Evolutionary conservation across 2,797 vertebrate species (phyloP), one percentile per base, ranked within the genome.

Genomic region (Dromococcyx pavoninus): DNA sequence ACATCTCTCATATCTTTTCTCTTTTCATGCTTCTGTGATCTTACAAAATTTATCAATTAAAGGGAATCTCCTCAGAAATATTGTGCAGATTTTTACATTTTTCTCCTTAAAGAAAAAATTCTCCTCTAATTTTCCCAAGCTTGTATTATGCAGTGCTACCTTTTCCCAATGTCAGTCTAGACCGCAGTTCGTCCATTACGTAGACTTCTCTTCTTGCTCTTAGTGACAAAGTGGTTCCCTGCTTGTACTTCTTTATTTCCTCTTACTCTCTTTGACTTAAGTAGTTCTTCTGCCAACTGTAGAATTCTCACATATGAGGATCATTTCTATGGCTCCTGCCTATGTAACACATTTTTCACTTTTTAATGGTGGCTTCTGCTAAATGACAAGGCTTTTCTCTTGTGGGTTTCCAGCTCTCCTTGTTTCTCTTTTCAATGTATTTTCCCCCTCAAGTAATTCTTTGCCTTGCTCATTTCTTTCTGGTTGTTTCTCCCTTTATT

Each of bases 11-110:
- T 19, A 72, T 44, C 33, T 89, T 84, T 83, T 76, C 37, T 84
- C 32, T 82, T 81, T 77, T 87, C 37, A 83, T 70, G 58, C 78
- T 78, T 70, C 51, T 88, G 21, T 58, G 35, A 72, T 83, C 84
- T 91, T 88, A n/a, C 46, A 60, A 81, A 78, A 76, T 84, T 88
- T 88, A 23, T 67, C 84, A 92, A 78, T 78, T 86, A 79, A 88
- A 88, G 50, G 48, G 56, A 88, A 64, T 13, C 18, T 66, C 35
- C 37, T 81, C 62, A 75, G 61, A 86, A 73, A 64, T 24, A 70
- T 28, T 87, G 44, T 51, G 62, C 41, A 57, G 25, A 53, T 6
- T 85, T 70, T 39, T 69, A 61, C 15, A 8, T n/a, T 65, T 85
- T 77, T 44, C 13, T 89, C 32, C 62, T 81, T 53, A 86, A 74